Evolutionary conservation across 2,888 invertebrate species (phyloP), one percentile per base, ranked within the genome.

Genomic region (Fragum sueziense): DNA sequence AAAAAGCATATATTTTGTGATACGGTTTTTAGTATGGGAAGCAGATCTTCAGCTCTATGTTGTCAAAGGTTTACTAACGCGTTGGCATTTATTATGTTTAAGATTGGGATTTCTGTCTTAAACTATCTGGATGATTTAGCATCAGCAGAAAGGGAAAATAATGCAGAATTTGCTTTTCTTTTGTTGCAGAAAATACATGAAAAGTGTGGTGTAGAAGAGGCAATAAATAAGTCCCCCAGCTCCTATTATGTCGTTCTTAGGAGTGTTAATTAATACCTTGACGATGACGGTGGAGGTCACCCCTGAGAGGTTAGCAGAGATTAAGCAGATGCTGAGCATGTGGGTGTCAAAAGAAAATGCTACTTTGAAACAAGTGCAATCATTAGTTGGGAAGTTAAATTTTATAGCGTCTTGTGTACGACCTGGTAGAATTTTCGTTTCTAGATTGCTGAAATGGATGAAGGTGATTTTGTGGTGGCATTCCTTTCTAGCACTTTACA

Each of bases 51-150:
- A 25, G 59, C 59, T 11, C 27, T 31, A 6, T 29, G 27, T 27
- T 59, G 27, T 27, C 59, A 59, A 59, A 4, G 59, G 22, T n/a
- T n/a, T n/a, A n/a, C n/a, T n/a, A 54, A 54, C 22, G 57, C 57
- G n/a, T 17, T 54, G 22, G 11, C 57, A 9, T 54, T n/a, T n/a
- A 54, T 54, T 9, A 54, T 54, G 57, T 54, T 54, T 54, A 54
- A 22, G n/a, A 17, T 54, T 54, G 57, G 57, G 7, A 54, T 54
- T 54, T 9, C n/a, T 54, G 57, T 54, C 7, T 54, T 54, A 54
- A 54, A 54, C n/a, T 54, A 54, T 54, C 25, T 54, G 57, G 57
- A 54, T 54, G 57, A 59, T 20, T 27, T 59, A 7, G 59, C 59
- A 11, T 25, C 29, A 7, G 59, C 59, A 59, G 59, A 59, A 27